A percentile compares a stretch with the other conserved stretches of the same genome.
phyloP scores from a whole-genome alignment of 2,113 vertebrate species.

The Fulmarus glacialis region DNA sequence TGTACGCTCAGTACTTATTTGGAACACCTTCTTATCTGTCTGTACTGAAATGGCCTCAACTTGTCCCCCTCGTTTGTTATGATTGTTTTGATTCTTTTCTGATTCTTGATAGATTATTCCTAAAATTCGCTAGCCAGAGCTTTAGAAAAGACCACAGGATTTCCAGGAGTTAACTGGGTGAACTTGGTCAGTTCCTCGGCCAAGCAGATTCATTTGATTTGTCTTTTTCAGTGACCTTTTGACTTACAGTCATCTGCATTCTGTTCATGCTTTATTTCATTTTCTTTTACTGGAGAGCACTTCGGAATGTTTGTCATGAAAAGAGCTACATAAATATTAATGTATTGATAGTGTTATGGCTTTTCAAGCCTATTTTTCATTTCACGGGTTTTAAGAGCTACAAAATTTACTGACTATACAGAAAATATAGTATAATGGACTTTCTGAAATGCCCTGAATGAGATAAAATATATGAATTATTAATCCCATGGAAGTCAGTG shows the following conservation, averaged over 20 bases:
- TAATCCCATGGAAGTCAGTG: slow-evolving; percentile 62
- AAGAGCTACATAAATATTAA: slow-evolving; percentile 80
- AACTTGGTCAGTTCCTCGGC: background rate
- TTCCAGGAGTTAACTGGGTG: background rate
- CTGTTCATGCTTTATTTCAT: slow-evolving; percentile 65
- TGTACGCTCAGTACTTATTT: background rate
- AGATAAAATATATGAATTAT: slow-evolving; percentile 78
- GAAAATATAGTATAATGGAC: slow-evolving; percentile 76
- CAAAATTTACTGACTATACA: slow-evolving; percentile 77
- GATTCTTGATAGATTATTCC: background rate
- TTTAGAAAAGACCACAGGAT: background rate
- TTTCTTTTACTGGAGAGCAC: slow-evolving; percentile 65
- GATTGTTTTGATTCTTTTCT: background rate
- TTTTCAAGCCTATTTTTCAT: slow-evolving; percentile 77
- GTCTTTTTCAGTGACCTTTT: slow-evolving; percentile 57
- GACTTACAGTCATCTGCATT: slow-evolving; percentile 52
- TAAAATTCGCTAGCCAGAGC: background rate
- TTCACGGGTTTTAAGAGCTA: slow-evolving; percentile 72
- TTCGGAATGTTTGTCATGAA: slow-evolving; percentile 75
- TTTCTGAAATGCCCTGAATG: slow-evolving; percentile 68
- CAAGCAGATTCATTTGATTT: slow-evolving; percentile 35
- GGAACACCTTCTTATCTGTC: background rate
- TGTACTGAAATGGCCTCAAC: background rate
- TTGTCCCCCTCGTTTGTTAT: background rate
- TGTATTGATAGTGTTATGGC: slow-evolving; percentile 74